Percentiles rank a stretch among this genome's conserved stretches.
Evolutionary conservation across 2,888 invertebrate species (phyloP).

Genomic region (Helicoverpa assulta): DNA sequence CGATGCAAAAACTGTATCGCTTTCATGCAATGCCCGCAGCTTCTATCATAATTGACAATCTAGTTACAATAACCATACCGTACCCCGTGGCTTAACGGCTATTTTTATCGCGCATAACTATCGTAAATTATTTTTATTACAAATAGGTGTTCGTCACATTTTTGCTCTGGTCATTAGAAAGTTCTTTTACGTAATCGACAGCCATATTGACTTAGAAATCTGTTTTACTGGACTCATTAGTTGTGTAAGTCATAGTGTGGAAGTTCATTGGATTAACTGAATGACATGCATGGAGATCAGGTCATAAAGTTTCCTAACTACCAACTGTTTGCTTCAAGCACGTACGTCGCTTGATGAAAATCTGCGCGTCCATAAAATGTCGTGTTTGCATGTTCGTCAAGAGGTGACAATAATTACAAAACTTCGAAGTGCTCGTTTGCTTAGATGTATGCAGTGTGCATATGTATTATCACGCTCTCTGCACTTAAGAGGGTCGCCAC

Average conservation of each 20-base stretch:
- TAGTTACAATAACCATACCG: slow-evolving; percentile 24
- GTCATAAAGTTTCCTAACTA: slow-evolving; percentile 27
- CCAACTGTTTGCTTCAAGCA: slow-evolving; percentile 12
- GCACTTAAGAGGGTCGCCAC: slow-evolving; percentile 45
- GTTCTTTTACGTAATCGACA: slow-evolving; percentile 52
- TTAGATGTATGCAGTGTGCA: slow-evolving; percentile 22
- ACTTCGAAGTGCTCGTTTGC: slow-evolving; percentile 7
- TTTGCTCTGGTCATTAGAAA: slow-evolving; percentile 67
- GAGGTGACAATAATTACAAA: slow-evolving; percentile 41
- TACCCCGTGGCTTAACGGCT: slow-evolving; percentile 45
- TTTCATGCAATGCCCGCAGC: slow-evolving; percentile 34
- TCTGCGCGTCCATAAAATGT: slow-evolving; percentile 11
- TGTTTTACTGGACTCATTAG: slow-evolving; percentile 43
- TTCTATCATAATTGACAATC: slow-evolving; percentile 48
- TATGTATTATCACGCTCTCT: slow-evolving; percentile 55
- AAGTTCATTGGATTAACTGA: slow-evolving; percentile 3
- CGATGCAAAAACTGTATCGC: slow-evolving; percentile 3
- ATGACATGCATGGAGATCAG: slow-evolving; percentile 6
- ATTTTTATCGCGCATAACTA: slow-evolving; percentile 50
- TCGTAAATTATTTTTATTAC: slow-evolving; percentile 56
- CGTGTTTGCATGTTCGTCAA: slow-evolving; percentile 3
- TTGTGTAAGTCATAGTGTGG: slow-evolving; percentile 40
- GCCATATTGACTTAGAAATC: slow-evolving; percentile 51
- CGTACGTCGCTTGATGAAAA: slow-evolving; percentile 12
- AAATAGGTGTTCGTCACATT: slow-evolving; percentile 57